These are phyloP conservation scores for Drosophila meridiana DNA, from an alignment of 2,888 invertebrate genomes.

Conservation along the genomic window DNA sequence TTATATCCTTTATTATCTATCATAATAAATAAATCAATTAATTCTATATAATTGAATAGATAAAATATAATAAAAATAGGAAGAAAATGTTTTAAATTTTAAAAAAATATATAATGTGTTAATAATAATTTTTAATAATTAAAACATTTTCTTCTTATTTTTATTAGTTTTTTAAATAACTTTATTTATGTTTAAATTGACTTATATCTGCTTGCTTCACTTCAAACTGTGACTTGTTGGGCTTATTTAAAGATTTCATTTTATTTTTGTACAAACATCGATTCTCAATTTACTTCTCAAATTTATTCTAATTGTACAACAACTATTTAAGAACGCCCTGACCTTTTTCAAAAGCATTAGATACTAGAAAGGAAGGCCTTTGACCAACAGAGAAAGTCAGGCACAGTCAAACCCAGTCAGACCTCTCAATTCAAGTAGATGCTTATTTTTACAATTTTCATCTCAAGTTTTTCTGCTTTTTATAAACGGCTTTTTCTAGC, in stretches of 20 bases:
- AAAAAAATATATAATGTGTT: too few relatives aligned
- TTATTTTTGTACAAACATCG: not conserved
- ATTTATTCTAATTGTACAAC: not conserved
- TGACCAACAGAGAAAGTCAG: not conserved
- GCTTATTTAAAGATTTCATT: not conserved
- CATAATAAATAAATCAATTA: too few relatives aligned
- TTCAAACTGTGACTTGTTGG: not conserved
- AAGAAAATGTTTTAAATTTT: too few relatives aligned
- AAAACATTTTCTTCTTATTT: too few relatives aligned
- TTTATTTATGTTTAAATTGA: not conserved
- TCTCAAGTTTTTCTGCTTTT: not conserved
- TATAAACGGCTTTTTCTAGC: not conserved
- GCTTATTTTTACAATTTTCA: not conserved
- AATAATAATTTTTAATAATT: too few relatives aligned
- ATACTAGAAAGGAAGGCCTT: not conserved
- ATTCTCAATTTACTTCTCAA: not conserved
- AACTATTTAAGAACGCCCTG: not conserved
- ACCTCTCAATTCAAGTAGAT: not conserved
- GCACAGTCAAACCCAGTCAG: not conserved
- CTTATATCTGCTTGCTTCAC: not conserved
- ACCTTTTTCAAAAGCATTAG: not conserved
- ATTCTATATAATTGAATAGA: too few relatives aligned
- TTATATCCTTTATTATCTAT: too few relatives aligned
- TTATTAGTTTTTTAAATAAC: too few relatives aligned
- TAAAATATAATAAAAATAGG: too few relatives aligned